Evolutionary conservation across 2,113 vertebrate species (phyloP).

Genomic region (Machaerirhynchus nigripectus): DNA sequence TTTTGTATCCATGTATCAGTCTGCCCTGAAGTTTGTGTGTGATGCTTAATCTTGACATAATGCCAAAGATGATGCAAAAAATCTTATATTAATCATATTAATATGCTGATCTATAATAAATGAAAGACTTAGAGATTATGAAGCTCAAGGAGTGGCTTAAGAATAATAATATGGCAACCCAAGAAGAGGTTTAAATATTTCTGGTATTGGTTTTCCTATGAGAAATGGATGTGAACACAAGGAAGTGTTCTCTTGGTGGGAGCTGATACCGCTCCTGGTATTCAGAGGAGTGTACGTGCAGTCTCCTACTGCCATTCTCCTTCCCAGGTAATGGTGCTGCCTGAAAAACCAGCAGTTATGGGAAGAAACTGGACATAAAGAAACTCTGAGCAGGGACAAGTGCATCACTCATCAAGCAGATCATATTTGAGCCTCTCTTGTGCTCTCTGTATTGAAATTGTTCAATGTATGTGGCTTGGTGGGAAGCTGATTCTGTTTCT

Average conservation of each 20-base stretch:
- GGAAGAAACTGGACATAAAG: slow-evolving; percentile 4
- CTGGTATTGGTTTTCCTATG: background rate
- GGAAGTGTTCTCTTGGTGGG: background rate
- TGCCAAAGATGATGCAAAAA: background rate
- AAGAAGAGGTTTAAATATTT: background rate
- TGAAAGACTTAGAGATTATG: background rate
- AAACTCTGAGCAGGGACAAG: background rate
- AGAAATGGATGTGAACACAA: background rate
- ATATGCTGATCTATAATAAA: background rate
- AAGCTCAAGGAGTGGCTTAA: background rate
- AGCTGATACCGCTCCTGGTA: background rate
- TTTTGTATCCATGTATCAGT: background rate
- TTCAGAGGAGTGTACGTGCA: background rate
- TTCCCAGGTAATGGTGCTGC: background rate
- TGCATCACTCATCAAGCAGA: background rate
- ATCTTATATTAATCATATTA: background rate
- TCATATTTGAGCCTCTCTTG: background rate
- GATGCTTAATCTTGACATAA: background rate
- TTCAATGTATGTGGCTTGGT: background rate
- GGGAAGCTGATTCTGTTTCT: background rate
- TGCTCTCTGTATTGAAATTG: background rate
- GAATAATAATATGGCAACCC: background rate
- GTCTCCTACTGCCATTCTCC: background rate
- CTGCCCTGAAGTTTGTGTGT: background rate
- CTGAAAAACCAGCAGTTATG: background rate